Conservation (phyloP, 2,113 vertebrate genomes). For the Cathartes aura region DNA sequence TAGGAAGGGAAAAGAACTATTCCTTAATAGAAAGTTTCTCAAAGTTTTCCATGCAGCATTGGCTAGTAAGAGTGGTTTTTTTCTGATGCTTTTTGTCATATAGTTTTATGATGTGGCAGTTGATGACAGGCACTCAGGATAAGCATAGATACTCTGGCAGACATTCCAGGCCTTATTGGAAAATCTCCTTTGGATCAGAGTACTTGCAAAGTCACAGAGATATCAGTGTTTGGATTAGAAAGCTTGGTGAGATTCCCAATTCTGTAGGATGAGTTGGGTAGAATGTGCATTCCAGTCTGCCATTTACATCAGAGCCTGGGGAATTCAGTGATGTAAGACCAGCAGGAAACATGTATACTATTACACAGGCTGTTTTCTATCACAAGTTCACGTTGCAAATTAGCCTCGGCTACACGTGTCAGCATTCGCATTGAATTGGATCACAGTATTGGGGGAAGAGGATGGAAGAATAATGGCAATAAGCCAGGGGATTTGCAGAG, state of each 20-base stretch:
- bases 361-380: constrained; percentile 31
- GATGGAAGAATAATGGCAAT: background rate
- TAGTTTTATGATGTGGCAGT: background rate
- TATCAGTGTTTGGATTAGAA: constrained; percentile 10
- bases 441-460: background rate
- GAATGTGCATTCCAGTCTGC: background rate
- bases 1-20: background rate
- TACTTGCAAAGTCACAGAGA: background rate
- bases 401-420: background rate
- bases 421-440: background rate
- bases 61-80: background rate
- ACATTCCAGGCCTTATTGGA: constrained; percentile 22
- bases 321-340: constrained; percentile 26
- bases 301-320: constrained; percentile 6
- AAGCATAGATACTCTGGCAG: background rate
- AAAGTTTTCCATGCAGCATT: background rate
- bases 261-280: background rate
- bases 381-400: background rate
- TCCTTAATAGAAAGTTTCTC: background rate
- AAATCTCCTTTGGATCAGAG: background rate
- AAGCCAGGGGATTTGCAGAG: background rate
- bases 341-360: background rate
- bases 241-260: background rate
- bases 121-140: background rate
- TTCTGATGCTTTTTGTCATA: background rate